Evolutionary conservation across 2,888 invertebrate genomes (phyloP), one percentile per base, ranked within the genome.

Genomic region (Andrena chrysosceles): DNA sequence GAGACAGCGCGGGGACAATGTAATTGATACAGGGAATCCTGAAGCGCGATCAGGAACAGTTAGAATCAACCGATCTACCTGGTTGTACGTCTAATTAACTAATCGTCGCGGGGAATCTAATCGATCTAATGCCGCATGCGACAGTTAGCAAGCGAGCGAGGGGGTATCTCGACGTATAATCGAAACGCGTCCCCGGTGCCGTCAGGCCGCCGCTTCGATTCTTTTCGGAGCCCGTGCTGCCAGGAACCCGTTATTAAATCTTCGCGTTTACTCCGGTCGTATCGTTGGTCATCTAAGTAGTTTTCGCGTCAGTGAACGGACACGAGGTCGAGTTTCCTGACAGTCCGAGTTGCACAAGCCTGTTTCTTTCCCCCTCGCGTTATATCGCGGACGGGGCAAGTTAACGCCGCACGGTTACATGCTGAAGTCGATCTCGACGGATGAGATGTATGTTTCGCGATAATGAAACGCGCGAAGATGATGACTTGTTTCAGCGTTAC

Each of bases 31-130:
- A 52, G 35, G 31, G 74, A 48, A 63, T 42, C 20, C 23, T 48
- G 60, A 73, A 74, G 70, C 82, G 31, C 66, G 77, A 64, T 66
- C 29, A 20, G 54, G 63, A 81, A 86, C 79, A 69, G 86, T 85
- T 83, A 80, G 69, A 26, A 26, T 13, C 70, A n/a, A 63, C 63
- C 72, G 60, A 76, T 77, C 62, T 63, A 68, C 60, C 60, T 33
- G 64, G 70, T 74, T 80, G 84, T 71, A 72, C 88, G 83, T 86
- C 85, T 88, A 88, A 88, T 88, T 88, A 88, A 88, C 83, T 80
- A 86, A 88, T 88, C 86, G 83, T 75, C 77, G 63, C 75, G 64
- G 48, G 42, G 77, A 77, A 88, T 88, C 88, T 88, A 83, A 88
- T 88, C 88, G 86, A 86, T 88, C 85, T 88, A 85, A 88, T 86